Evolutionary conservation across 2,797 vertebrate genomes (phyloP).

Genomic region (Poeciliopsis infans): DNA sequence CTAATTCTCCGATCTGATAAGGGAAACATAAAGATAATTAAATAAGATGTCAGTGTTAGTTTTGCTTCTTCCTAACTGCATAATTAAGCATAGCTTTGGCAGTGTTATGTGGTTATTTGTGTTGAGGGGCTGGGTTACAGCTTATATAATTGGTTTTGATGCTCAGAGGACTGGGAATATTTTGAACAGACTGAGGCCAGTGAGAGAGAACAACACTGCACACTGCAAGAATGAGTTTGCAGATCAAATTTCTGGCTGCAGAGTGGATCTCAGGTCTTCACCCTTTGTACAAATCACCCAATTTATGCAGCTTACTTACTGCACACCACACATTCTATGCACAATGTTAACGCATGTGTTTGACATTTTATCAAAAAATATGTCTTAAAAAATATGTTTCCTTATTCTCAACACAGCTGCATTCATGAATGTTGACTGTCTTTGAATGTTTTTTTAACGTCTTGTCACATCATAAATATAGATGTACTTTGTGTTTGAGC

Average conservation of each 20-base stretch:
- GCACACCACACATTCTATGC: not conserved
- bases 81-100: slow-evolving; percentile 35
- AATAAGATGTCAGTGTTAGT: slow-evolving; percentile 10
- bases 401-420: not conserved
- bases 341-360: not conserved
- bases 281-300: slow-evolving; percentile 24
- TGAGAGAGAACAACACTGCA: slow-evolving; percentile 19
- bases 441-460: not conserved
- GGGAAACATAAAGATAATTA: slow-evolving; percentile 25
- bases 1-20: slow-evolving; percentile 3
- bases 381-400: not conserved
- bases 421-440: not conserved
- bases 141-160: slow-evolving; percentile 53
- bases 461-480: not conserved
- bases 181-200: slow-evolving; percentile 35
- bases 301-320: not conserved
- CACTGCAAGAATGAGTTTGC: slow-evolving; percentile 13
- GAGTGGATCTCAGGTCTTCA: slow-evolving; percentile 5
- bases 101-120: slow-evolving; percentile 52
- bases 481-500: too few species aligned
- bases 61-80: slow-evolving; percentile 28
- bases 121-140: slow-evolving; percentile 36
- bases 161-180: slow-evolving; percentile 40
- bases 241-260: slow-evolving; percentile 29
- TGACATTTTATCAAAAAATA: not conserved